These are phyloP conservation scores for Ladona fulva DNA, from an alignment of 1,140 invertebrate species.

Conservation along the genomic window DNA sequence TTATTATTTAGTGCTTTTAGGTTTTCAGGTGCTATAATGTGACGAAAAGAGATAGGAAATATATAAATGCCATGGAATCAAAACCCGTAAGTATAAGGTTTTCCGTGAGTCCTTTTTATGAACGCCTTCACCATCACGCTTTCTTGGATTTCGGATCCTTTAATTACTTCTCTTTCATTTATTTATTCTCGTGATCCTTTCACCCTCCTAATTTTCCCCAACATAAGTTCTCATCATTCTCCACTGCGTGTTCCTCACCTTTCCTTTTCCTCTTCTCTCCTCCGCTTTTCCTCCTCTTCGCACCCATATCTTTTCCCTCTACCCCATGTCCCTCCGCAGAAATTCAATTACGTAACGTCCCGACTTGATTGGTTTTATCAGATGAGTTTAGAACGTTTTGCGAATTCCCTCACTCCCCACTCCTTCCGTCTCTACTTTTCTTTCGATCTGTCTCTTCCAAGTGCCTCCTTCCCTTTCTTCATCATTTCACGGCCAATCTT, in stretches of 20 bases:
- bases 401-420: not conserved
- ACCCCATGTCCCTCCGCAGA: not conserved
- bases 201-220: not conserved
- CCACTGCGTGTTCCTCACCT: not conserved
- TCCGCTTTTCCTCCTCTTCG: not conserved
- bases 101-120: no score
- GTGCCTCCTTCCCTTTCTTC: not conserved
- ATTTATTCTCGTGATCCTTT: not conserved
- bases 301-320: no score
- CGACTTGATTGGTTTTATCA: constrained; percentile 9
- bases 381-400: constrained; percentile 9
- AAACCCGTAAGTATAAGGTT: no score
- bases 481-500: not conserved
- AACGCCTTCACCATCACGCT: not conserved
- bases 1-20: no score
- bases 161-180: not conserved
- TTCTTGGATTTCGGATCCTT: not conserved
- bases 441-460: no score
- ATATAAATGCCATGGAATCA: no score
- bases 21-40: no score
- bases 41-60: no score
- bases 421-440: not conserved
- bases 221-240: not conserved
- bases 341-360: constrained; percentile 9
- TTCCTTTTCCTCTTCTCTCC: not conserved